phyloP scores from a whole-genome alignment of 2,113 vertebrate species.

The Brachypodius melanocephalos region DNA sequence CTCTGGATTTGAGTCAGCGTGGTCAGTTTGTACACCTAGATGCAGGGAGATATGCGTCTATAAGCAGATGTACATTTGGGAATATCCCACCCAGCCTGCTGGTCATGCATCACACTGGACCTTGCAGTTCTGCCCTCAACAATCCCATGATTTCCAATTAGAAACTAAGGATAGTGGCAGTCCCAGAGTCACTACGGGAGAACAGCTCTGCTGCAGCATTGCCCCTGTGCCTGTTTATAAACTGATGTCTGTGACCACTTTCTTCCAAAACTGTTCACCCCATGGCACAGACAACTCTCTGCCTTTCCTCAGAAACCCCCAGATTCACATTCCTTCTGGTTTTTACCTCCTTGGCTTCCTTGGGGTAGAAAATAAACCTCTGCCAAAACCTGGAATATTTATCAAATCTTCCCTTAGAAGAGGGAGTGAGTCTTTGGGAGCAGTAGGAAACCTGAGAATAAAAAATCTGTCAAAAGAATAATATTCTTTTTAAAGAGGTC shows the following conservation, averaged over 20 bases:
- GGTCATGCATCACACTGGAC: accelerated
- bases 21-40: not conserved
- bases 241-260: not conserved
- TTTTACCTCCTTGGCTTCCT: not conserved
- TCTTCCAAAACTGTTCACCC: not conserved
- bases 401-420: not conserved
- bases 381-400: not conserved
- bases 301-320: not conserved
- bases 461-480: not conserved
- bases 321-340: not conserved
- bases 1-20: not conserved
- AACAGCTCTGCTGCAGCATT: not conserved
- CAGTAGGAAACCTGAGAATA: not conserved
- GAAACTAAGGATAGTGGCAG: not conserved
- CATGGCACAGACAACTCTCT: not conserved
- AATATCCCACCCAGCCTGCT: not conserved
- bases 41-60: no score
- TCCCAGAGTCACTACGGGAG: not conserved
- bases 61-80: no score
- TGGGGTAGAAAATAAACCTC: not conserved
- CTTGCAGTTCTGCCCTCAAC: not conserved
- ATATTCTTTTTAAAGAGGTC: not conserved
- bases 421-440: not conserved
- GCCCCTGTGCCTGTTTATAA: not conserved
- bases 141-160: not conserved